A percentile compares a stretch with the other conserved stretches of the same genome.
phyloP scores from a whole-genome alignment of 2,888 invertebrate species.

The Frankliniella fusca region DNA sequence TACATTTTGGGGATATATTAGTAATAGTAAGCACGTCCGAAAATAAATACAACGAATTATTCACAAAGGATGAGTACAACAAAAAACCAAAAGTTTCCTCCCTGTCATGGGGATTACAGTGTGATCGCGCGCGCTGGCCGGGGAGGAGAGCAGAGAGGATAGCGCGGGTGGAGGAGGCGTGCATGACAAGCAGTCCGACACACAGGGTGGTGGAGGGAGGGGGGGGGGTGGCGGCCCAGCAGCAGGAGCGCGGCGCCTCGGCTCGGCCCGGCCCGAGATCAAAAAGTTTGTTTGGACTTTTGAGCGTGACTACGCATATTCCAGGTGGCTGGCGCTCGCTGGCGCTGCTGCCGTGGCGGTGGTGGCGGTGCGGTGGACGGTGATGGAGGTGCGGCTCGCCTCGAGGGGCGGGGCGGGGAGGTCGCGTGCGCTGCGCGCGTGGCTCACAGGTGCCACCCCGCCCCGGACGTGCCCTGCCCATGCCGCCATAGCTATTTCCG shows the following conservation, averaged over 20 bases:
- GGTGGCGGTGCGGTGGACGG: neutral
- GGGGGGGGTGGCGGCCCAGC: neutral
- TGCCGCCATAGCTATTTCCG: no score
- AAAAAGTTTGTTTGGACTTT: constrained; percentile 26
- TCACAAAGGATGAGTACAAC: no score
- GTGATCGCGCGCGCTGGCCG: neutral
- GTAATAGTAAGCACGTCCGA: no score
- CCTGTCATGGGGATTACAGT: neutral
- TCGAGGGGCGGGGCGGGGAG: no score
- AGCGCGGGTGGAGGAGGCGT: neutral
- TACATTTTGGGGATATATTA: no score
- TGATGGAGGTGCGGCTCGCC: neutral
- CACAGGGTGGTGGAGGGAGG: neutral
- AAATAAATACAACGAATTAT: no score
- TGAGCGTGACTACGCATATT: constrained; percentile 19
- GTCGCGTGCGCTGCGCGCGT: neutral
- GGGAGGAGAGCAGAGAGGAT: neutral
- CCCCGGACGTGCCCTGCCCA: neutral
- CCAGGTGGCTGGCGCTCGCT: neutral
- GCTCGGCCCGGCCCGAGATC: constrained; percentile 8
- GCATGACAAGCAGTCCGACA: neutral
- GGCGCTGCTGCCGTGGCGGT: neutral
- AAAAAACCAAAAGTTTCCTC: no score
- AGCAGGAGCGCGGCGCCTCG: neutral
- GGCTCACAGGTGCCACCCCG: neutral